Conservation (phyloP, 2,113 vertebrate species). For the Dromas ardeola region DNA sequence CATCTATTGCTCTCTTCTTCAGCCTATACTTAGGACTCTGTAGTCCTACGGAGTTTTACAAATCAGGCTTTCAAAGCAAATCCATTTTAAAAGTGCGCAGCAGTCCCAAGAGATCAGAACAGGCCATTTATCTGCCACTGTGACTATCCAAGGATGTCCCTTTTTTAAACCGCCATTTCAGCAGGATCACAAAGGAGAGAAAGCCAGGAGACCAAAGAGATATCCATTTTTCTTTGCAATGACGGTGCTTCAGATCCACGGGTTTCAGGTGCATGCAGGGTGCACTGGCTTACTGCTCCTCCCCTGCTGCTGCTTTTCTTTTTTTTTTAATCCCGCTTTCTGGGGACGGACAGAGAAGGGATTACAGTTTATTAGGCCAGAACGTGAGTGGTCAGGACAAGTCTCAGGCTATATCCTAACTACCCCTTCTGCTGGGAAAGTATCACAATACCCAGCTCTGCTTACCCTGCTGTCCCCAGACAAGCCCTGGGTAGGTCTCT, state of each 20-base stretch:
- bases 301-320: not conserved
- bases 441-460: not conserved
- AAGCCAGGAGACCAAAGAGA: not conserved
- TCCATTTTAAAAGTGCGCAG: not conserved
- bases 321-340: not conserved
- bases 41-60: not conserved
- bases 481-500: rapidly evolving
- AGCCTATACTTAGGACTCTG: not conserved
- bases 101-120: not conserved
- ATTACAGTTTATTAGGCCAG: not conserved
- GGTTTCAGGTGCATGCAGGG: not conserved
- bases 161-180: not conserved
- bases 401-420: not conserved
- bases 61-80: not conserved
- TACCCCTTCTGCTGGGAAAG: not conserved
- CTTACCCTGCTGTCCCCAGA: not conserved
- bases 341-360: rapidly evolving
- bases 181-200: not conserved
- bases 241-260: not conserved
- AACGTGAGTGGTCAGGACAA: not conserved
- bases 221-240: not conserved
- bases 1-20: not conserved
- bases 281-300: not conserved
- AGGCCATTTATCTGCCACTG: not conserved
- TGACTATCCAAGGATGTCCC: not conserved